phyloP scores from a whole-genome alignment of 2,113 vertebrate species.

The Perca schrenkii region DNA sequence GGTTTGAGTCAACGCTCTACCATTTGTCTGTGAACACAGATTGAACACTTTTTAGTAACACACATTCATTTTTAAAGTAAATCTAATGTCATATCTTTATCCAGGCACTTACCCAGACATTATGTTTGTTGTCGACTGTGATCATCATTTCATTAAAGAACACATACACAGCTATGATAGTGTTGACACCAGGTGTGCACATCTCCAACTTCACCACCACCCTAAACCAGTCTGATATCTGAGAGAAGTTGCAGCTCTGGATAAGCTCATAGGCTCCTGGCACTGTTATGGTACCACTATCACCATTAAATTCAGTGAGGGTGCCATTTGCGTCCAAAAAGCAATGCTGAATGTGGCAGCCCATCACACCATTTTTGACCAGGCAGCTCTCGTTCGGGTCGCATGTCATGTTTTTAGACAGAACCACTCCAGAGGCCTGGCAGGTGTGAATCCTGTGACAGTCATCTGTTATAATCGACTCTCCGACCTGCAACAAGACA shows the following conservation, averaged over 20 bases:
- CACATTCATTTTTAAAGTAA: neutral
- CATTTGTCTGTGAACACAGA: constrained; percentile 73
- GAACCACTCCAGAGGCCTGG: constrained; percentile 46
- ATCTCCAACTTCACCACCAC: constrained; percentile 67
- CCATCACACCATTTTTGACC: constrained; percentile 48
- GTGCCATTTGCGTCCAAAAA: constrained; percentile 34
- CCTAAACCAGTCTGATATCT: constrained; percentile 67
- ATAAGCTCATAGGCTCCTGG: constrained; percentile 68
- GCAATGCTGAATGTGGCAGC: constrained; percentile 65
- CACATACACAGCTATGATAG: constrained; percentile 42
- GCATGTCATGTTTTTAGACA: constrained; percentile 50
- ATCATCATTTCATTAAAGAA: constrained; percentile 66
- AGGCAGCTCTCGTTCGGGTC: constrained; percentile 46
- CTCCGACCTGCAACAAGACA: constrained; percentile 51
- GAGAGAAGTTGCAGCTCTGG: constrained; percentile 34
- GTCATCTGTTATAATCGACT: constrained; percentile 52
- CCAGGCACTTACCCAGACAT: constrained; percentile 64
- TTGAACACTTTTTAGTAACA: constrained; percentile 1
- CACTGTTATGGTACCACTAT: constrained; percentile 29
- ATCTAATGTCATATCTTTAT: neutral
- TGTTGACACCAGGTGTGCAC: constrained; percentile 31
- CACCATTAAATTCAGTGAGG: constrained; percentile 65
- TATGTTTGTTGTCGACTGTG: constrained; percentile 48
- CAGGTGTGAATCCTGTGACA: constrained; percentile 60
- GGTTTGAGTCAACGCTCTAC: constrained; percentile 57